phyloP scores from a whole-genome alignment of 2,113 vertebrate genomes.

The Trogon surrucura region DNA sequence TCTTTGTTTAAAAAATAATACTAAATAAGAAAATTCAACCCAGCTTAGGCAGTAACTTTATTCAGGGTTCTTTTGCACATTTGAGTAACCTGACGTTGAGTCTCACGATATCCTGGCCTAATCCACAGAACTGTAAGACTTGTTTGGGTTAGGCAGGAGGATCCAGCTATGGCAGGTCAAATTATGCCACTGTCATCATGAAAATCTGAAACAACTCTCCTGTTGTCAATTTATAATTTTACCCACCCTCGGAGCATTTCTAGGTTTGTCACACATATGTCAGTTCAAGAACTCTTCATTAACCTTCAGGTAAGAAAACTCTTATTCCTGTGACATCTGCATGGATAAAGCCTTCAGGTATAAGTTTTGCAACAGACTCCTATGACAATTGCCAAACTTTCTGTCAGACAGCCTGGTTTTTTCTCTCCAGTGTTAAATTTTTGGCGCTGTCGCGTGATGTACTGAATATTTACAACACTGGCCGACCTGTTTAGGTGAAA shows the following conservation, averaged over 20 bases:
- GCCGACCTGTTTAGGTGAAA: neutral
- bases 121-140: neutral
- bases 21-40: neutral
- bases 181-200: neutral
- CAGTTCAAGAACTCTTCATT: neutral
- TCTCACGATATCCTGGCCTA: neutral
- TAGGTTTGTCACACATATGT: neutral
- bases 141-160: neutral
- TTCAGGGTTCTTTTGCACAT: neutral
- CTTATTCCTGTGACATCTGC: neutral
- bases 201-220: neutral
- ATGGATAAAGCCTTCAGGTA: neutral
- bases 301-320: neutral
- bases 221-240: neutral
- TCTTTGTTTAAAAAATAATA: neutral
- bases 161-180: neutral
- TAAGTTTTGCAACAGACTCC: neutral
- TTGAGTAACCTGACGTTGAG: neutral
- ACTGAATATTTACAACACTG: neutral
- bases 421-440: neutral
- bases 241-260: neutral
- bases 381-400: neutral
- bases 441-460: accelerated
- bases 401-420: neutral
- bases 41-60: neutral